Conservation (phyloP, 2,888 invertebrate species). For the Cenopis cana region DNA sequence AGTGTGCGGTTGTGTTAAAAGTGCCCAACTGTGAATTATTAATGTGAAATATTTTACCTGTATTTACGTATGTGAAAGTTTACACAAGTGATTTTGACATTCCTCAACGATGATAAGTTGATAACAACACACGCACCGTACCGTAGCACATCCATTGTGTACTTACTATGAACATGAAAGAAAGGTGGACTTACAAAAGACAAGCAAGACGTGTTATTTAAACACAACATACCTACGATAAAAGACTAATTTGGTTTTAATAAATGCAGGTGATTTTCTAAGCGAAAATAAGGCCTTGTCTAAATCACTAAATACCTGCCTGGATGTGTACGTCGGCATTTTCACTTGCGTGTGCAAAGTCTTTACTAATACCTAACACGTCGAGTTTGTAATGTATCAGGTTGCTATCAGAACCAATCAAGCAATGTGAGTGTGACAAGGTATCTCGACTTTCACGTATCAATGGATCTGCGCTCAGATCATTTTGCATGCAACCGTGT, state of each 20-base stretch:
- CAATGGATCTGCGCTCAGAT: conserved; percentile 43
- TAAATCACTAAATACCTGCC: conserved; percentile 1
- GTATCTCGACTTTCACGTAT: conserved; percentile 41
- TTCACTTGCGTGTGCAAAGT: conserved; percentile 58
- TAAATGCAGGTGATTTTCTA: neutral
- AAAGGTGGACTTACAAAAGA: neutral
- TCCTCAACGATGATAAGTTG: conserved; percentile 46
- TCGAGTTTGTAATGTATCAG: conserved; percentile 46
- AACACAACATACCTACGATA: neutral
- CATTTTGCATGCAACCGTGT: conserved; percentile 34
- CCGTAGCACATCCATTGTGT: neutral
- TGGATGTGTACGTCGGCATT: conserved; percentile 57
- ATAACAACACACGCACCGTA: neutral
- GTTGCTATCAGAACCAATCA: conserved; percentile 31
- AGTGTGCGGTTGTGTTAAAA: neutral
- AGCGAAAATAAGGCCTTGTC: conserved; percentile 15
- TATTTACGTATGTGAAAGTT: conserved; percentile 60
- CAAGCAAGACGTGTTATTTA: neutral
- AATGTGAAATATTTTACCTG: conserved; percentile 23
- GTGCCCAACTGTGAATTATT: neutral
- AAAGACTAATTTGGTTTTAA: too few relatives aligned
- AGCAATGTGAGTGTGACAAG: conserved; percentile 41
- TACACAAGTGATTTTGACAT: conserved; percentile 57
- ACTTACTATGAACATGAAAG: neutral
- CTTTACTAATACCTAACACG: conserved; percentile 28